phyloP scores from a whole-genome alignment of 2,888 invertebrate genomes.

The Anaspis maculata region DNA sequence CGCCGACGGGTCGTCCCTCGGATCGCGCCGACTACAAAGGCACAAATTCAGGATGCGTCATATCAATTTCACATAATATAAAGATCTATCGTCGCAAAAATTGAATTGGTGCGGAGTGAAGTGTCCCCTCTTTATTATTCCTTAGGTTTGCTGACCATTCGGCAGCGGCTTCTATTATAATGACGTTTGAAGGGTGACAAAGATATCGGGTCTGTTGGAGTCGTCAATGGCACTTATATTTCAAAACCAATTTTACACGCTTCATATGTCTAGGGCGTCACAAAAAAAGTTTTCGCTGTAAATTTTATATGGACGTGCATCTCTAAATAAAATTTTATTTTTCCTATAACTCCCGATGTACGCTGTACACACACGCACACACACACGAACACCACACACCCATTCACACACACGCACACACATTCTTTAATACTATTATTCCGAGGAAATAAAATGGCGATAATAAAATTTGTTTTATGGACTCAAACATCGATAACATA shows the following conservation, averaged over 20 bases:
- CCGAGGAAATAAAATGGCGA: slow-evolving; percentile 27
- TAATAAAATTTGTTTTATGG: slow-evolving; percentile 29
- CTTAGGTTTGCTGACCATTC: slow-evolving; percentile 37
- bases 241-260: slow-evolving; percentile 40
- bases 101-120: slow-evolving; percentile 40
- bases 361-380: slow-evolving; percentile 14
- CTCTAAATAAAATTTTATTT: slow-evolving; percentile 35
- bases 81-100: slow-evolving; percentile 41
- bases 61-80: slow-evolving; percentile 41
- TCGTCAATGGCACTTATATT: slow-evolving; percentile 38
- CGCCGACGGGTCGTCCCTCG: slow-evolving; percentile 8
- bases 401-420: slow-evolving; percentile 16
- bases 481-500: slow-evolving; percentile 27
- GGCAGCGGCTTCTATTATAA: slow-evolving; percentile 33
- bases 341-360: slow-evolving; percentile 17
- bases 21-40: slow-evolving; percentile 21
- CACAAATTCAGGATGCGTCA: slow-evolving; percentile 34
- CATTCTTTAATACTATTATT: slow-evolving; percentile 31
- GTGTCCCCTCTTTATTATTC: slow-evolving; percentile 38
- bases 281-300: slow-evolving; percentile 26
- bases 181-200: slow-evolving; percentile 38
- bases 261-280: slow-evolving; percentile 31
- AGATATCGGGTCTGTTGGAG: slow-evolving; percentile 36
- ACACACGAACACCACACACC: slow-evolving; percentile 13
- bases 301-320: slow-evolving; percentile 24